A percentile compares a stretch with the other conserved stretches of the same genome.
phyloP scores from a whole-genome alignment of 2,797 vertebrate genomes.

The Chelon auratus region DNA sequence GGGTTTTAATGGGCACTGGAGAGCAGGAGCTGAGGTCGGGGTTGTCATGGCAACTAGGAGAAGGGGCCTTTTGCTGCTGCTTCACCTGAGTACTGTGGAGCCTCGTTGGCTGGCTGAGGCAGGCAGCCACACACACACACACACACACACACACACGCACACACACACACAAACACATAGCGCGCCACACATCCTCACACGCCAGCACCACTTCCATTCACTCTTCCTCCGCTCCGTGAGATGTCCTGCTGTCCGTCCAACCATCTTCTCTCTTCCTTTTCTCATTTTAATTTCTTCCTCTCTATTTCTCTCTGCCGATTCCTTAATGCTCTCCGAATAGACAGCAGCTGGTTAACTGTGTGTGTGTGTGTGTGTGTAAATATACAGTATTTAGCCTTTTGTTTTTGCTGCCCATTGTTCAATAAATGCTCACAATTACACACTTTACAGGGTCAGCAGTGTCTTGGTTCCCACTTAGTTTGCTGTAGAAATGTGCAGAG shows the following conservation, averaged over 20 bases:
- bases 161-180: conserved; percentile 27
- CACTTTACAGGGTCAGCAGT: conserved; percentile 21
- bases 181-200: conserved; percentile 57
- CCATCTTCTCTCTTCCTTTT: conserved; percentile 42
- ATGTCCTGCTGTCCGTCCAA: conserved; percentile 55
- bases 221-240: conserved; percentile 56
- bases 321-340: conserved; percentile 30
- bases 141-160: conserved; percentile 37
- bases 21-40: conserved; percentile 88
- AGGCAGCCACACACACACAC: conserved; percentile 52
- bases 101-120: conserved; percentile 72
- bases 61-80: conserved; percentile 84
- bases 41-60: conserved; percentile 90
- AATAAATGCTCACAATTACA: conserved; percentile 15
- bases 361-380: conserved; percentile 4
- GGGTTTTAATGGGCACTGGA: conserved; percentile 89
- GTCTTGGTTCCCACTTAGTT: conserved; percentile 3
- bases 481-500: not conserved
- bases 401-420: conserved; percentile 39
- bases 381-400: conserved; percentile 38
- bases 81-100: conserved; percentile 85
- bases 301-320: conserved; percentile 28
- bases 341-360: conserved; percentile 37
- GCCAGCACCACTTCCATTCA: conserved; percentile 71
- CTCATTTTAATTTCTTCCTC: conserved; percentile 43